These are phyloP conservation scores for Solenopsis fugax DNA, from an alignment of 1,140 invertebrate genomes.

Conservation along the genomic window DNA sequence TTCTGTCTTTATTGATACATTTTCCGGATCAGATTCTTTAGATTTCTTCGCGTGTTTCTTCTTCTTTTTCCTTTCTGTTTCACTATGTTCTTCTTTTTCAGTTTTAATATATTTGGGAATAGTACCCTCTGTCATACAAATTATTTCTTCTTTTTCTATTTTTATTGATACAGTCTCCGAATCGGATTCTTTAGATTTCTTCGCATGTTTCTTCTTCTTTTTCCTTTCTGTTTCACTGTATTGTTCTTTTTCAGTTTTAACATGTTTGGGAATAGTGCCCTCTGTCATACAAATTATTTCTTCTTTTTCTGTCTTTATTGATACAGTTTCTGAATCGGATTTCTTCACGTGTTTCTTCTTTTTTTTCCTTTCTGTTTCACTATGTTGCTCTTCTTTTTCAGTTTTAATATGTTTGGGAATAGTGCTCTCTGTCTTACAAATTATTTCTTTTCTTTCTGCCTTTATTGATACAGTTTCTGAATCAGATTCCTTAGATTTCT, in stretches of 20 bases:
- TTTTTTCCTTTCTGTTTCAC: neutral
- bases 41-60: constrained; percentile 61
- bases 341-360: constrained; percentile 59
- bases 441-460: neutral
- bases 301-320: neutral
- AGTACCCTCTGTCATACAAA: neutral
- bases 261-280: neutral
- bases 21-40: constrained; percentile 13
- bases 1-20: neutral
- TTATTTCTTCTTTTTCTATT: neutral
- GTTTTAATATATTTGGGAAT: neutral
- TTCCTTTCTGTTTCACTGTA: neutral
- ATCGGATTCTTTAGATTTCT: constrained; percentile 50
- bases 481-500: constrained; percentile 51
- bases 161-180: neutral
- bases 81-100: neutral
- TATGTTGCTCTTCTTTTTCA: neutral
- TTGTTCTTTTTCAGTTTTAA: neutral
- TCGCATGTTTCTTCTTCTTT: constrained; percentile 50
- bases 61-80: constrained; percentile 11
- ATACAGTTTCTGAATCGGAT: constrained; percentile 18
- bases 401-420: neutral
- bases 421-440: neutral
- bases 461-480: neutral
- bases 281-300: neutral